Evolutionary conservation across 2,113 vertebrate species (phyloP).

Genomic region (Miniopterus natalensis): DNA sequence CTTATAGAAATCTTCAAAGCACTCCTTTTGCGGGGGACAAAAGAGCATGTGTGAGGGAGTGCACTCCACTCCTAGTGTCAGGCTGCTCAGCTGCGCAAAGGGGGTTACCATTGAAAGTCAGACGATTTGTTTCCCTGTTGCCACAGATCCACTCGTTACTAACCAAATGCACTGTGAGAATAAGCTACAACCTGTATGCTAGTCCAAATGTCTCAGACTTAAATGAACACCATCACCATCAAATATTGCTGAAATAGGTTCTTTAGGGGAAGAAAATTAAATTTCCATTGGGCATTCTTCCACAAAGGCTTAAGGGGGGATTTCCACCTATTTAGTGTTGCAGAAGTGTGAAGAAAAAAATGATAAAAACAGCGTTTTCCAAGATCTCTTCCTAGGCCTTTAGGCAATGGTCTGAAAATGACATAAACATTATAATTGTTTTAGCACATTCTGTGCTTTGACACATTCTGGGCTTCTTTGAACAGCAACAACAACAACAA

Average conservation of each 20-base stretch:
- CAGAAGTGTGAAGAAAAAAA: background rate
- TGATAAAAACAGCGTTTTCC: conserved; percentile 21
- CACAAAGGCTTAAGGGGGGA: background rate
- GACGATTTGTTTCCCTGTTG: background rate
- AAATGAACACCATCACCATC: background rate
- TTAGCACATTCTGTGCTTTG: conserved; percentile 16
- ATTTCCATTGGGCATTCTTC: conserved; percentile 5
- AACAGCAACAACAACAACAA: background rate
- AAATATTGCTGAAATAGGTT: conserved; percentile 11
- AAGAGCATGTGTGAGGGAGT: background rate
- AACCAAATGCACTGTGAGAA: background rate
- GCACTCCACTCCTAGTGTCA: background rate
- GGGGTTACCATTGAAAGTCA: background rate
- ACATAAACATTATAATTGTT: background rate
- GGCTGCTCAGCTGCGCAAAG: conserved; percentile 9
- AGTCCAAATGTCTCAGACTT: background rate
- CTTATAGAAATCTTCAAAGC: conserved; percentile 52
- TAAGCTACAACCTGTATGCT: background rate
- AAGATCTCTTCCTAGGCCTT: background rate
- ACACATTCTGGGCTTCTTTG: background rate
- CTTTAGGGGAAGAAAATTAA: background rate
- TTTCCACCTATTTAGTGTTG: background rate
- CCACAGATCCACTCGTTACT: background rate
- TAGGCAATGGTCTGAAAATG: background rate
- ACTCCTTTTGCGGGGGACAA: background rate